Evolutionary conservation across 2,888 invertebrate genomes (phyloP).

Genomic region (Brachypalpus laphriformis): DNA sequence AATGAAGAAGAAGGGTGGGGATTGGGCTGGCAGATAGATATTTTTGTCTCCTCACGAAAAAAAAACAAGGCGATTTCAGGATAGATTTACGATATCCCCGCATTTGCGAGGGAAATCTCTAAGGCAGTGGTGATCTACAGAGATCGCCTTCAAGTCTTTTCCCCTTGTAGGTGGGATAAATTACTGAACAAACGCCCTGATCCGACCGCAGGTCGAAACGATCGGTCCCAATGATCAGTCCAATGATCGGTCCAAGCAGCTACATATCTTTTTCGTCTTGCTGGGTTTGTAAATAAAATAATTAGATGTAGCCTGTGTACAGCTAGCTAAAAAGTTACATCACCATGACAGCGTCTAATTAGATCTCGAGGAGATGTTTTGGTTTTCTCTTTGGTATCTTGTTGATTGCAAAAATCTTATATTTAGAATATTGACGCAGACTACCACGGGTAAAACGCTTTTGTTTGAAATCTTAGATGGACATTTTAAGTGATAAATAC

Average conservation of each 20-base stretch:
- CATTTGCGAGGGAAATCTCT: slow-evolving; percentile 6
- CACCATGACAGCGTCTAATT: slow-evolving; percentile 59
- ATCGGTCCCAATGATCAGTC: background rate
- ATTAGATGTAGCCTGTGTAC: slow-evolving; percentile 8
- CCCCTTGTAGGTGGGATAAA: background rate
- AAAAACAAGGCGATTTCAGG: slow-evolving; percentile 11
- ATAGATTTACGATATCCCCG: slow-evolving; percentile 18
- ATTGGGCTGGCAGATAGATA: slow-evolving; percentile 16
- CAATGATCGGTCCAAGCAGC: background rate
- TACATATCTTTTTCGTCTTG: background rate
- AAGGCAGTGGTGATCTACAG: background rate
- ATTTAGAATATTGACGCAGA: slow-evolving; percentile 64
- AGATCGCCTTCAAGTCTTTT: background rate
- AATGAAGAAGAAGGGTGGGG: slow-evolving; percentile 1
- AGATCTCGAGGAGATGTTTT: slow-evolving; percentile 59
- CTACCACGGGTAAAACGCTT: slow-evolving; percentile 36
- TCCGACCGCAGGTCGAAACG: background rate
- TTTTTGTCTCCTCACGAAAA: slow-evolving; percentile 34
- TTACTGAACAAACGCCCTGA: background rate
- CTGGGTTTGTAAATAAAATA: slow-evolving; percentile 26
- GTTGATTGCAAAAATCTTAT: slow-evolving; percentile 52
- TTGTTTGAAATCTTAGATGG: slow-evolving; percentile 53
- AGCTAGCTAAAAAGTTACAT: slow-evolving; percentile 39
- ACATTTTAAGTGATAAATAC: slow-evolving; percentile 61
- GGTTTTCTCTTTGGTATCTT: slow-evolving; percentile 40